Conservation (phyloP, 2,113 vertebrate species). For the Gymnorhina tibicen region DNA sequence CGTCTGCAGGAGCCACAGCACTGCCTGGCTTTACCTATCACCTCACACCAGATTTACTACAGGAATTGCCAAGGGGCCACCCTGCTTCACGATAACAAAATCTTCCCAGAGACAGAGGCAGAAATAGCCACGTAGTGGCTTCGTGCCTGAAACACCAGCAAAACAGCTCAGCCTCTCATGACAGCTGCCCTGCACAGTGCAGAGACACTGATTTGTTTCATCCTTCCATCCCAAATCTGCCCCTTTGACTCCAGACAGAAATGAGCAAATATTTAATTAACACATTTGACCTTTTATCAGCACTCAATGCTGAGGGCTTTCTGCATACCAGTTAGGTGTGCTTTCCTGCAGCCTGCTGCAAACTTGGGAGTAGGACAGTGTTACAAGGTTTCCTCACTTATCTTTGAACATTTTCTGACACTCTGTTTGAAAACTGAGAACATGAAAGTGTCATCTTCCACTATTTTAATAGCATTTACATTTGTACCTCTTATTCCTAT, state of each 20-base stretch:
- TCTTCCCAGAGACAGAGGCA: conserved; percentile 27
- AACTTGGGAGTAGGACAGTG: not conserved
- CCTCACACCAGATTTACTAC: not conserved
- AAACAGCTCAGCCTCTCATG: not conserved
- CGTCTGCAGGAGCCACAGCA: fast-evolving
- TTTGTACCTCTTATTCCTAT: not conserved
- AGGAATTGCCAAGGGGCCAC: not conserved
- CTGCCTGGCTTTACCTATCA: not conserved
- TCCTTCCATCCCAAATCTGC: not conserved
- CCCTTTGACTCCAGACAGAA: not conserved
- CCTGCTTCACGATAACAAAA: not conserved
- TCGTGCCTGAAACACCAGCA: not conserved
- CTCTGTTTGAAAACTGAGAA: not conserved
- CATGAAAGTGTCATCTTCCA: not conserved
- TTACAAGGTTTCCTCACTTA: not conserved
- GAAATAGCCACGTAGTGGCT: not conserved
- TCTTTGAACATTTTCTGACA: not conserved
- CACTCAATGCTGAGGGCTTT: not conserved
- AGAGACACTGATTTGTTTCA: not conserved
- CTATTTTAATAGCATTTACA: not conserved
- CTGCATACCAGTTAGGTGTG: not conserved
- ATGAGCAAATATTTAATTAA: conserved; percentile 28
- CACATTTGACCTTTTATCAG: not conserved
- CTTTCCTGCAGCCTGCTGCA: not conserved
- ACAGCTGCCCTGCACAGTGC: not conserved